Evolutionary conservation across 2,113 vertebrate species (phyloP).

Genomic region (Vulpes ferrilata): DNA sequence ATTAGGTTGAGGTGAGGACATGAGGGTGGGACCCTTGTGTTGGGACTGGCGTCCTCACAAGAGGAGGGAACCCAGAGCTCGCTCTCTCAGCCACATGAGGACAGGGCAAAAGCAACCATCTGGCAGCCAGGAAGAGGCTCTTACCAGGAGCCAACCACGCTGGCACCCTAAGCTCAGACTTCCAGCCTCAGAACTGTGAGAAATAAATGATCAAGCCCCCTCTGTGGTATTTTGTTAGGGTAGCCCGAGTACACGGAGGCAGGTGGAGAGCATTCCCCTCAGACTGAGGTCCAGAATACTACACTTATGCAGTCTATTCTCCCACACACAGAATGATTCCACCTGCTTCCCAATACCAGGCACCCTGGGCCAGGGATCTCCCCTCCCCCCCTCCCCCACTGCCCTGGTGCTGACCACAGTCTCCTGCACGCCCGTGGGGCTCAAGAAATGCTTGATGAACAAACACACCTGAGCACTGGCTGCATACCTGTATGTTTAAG

Average conservation of each 20-base stretch:
- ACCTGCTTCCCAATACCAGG: neutral
- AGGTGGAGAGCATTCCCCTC: neutral
- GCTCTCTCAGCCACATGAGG: fast-evolving
- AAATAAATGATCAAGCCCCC: neutral
- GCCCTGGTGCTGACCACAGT: fast-evolving
- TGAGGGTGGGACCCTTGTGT: neutral
- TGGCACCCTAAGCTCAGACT: neutral
- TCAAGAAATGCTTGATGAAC: neutral
- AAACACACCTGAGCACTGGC: neutral
- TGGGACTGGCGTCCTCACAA: too few relatives aligned
- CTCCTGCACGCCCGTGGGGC: neutral
- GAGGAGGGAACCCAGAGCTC: neutral
- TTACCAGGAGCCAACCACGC: fast-evolving
- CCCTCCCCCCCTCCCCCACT: too few relatives aligned
- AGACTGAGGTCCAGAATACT: neutral
- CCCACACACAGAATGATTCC: neutral
- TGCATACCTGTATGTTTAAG: fast-evolving
- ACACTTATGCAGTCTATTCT: neutral
- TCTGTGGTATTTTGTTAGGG: neutral
- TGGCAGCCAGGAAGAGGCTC: neutral
- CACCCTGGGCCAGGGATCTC: neutral
- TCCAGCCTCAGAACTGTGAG: neutral
- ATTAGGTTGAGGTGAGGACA: neutral
- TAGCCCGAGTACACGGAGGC: too few relatives aligned
- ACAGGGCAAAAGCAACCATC: neutral